These are phyloP conservation scores for Phaethornis superciliosus DNA, from an alignment of 2,113 vertebrate genomes.

Conservation along the genomic window DNA sequence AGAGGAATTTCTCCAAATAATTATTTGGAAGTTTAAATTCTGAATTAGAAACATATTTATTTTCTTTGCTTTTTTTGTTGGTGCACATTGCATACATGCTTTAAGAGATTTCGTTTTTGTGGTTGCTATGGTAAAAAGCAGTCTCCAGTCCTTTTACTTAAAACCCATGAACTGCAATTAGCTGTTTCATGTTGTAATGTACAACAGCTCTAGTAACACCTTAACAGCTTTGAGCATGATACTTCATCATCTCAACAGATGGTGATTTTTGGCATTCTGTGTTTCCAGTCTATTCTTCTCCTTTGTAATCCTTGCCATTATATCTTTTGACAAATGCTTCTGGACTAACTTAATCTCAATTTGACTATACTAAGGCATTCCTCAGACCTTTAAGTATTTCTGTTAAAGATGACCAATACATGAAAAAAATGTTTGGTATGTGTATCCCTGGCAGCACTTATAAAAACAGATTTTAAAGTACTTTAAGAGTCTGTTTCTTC, in stretches of 20 bases:
- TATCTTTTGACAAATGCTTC: constrained; percentile 44
- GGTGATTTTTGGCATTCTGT: constrained; percentile 65
- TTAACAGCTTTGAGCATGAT: constrained; percentile 68
- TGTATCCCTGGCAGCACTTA: background rate
- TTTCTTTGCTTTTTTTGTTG: constrained; percentile 33
- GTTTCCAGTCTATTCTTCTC: constrained; percentile 60
- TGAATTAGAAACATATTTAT: constrained; percentile 3
- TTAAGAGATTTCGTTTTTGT: constrained; percentile 49
- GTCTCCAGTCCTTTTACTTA: constrained; percentile 43
- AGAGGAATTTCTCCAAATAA: constrained; percentile 28
- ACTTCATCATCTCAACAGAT: constrained; percentile 64
- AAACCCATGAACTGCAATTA: constrained; percentile 65
- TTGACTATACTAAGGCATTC: background rate
- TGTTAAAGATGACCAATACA: background rate
- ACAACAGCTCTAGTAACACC: constrained; percentile 71
- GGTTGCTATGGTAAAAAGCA: constrained; percentile 71
- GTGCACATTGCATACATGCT: background rate
- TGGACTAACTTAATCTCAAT: constrained; percentile 12
- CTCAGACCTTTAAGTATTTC: background rate
- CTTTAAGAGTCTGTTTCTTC: background rate
- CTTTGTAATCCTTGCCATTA: constrained; percentile 46
- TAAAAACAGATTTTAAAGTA: background rate
- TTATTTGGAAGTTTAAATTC: background rate
- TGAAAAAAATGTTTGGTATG: background rate
- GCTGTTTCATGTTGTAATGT: constrained; percentile 63